Evolutionary conservation across 2,113 vertebrate species (phyloP), one percentile per base, ranked within the genome.

Genomic region (Xyliphius kryptos): DNA sequence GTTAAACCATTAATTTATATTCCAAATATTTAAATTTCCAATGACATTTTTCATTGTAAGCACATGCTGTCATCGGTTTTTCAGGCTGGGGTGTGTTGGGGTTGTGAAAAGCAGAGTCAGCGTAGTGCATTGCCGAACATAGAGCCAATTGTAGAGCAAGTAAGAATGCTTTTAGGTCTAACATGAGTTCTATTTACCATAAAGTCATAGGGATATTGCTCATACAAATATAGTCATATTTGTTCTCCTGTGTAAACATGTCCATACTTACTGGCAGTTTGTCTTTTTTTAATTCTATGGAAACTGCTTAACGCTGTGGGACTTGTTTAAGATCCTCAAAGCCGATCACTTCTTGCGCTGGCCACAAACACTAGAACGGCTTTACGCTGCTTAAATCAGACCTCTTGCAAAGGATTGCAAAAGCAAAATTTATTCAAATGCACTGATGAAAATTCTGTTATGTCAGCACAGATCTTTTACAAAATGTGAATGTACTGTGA

Each of bases 21-120:
- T 50, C 68, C 61, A 53, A 75, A 77, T 77, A 77, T 85, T 84
- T 82, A 76, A 75, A 84, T 84, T 80, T 79, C 78, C 73, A 71
- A 69, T 77, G 57, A 40, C 74, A 79, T 85, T 88, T 83, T 32
- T 32, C 26, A 32, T 32, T 55, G 59, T 77, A 82, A 82, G 73
- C 65, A 46, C 13, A 40, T 77, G 81, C 82, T 85, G 83, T 86
- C 83, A 75, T 82, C 77, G 56, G 77, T 76, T 74, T 74, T 79
- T 73, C 20, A 44, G 40, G 38, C 40, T 20, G 6, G 48, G 36
- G 40, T 63, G 49, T 47, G 51, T 49, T 22, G 16, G 36, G 41
- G 71, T 41, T 61, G 37, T 4, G 49, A 41, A 63, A 2, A 21
- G 21, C 43, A 52, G 54, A 50, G 63, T 75, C 63, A 19, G 49